Evolutionary conservation across 2,113 vertebrate genomes (phyloP), one percentile per base, ranked within the genome.

Genomic region (Agelaius phoeniceus): DNA sequence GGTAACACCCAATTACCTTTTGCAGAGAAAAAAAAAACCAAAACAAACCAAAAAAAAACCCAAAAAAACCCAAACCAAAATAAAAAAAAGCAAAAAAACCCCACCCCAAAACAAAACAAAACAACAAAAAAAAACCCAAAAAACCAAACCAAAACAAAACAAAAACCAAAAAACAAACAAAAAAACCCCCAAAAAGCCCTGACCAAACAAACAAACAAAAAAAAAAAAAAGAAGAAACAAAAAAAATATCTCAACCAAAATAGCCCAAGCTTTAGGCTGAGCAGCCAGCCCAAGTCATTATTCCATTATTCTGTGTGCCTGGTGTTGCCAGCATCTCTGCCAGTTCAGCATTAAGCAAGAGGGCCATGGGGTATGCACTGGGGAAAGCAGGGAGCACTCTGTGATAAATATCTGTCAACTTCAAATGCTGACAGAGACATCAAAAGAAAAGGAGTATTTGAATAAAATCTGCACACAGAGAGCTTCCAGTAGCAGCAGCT

Each of bases 361-460:
- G 58, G 72, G 91, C 96, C 95, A 91, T 46, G 87, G 91, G 94
- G 89, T 74, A 71, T 87, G 85, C 87, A 93, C 55, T 37, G 81
- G 90, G 97, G 85, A 96, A 94, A 97, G 11, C 46, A 91, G 26
- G 11, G 80, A 95, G 83, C 83, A 51, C 71, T 8, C 10, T 5
- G 12, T 17, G 93, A 96, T 97, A 91, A 96, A 74, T 78, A 97
- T 95, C 96, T 93, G 78, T 24, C 81, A 72, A 5, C 80, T 79
- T 84, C 93, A 96, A 84, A 87, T 93, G 93, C 72, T 35, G 72
- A 84, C 88, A 89, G 84, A 43, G 33, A 95, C 88, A 96, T 96
- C 94, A 96, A 93, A 97, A 96, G 94, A 83, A 93, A 96, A 54
- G 39, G 2, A 65, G 74, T 68, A 88, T 94, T 96, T 84, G 72